Evolutionary conservation across 2,888 invertebrate genomes (phyloP), one percentile per base, ranked within the genome.

Genomic region (Andrena minutula): DNA sequence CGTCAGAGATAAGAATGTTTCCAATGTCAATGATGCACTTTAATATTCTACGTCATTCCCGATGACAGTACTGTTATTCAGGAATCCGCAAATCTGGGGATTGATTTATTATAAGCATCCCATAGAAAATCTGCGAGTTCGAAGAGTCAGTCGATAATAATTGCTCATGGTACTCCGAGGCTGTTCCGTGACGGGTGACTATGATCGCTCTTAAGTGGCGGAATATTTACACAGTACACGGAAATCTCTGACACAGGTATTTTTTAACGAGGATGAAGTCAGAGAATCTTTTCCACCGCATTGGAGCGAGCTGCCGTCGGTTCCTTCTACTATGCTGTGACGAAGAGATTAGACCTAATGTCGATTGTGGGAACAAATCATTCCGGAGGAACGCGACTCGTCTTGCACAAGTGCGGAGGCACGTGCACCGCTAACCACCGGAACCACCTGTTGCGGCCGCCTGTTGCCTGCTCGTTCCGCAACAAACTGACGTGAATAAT

Each of bases 361-460:
- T 8, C 71, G 71, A 69, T 74, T 73, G 75, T 60, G 73, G 75
- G 78, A 78, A 74, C 60, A 79, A 78, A 64, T 77, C 72, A 75
- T 76, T 69, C 70, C 63, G 41, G 66, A 74, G 74, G 79, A 79
- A 75, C 58, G 80, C 83, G 75, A 85, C 85, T 83, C 79, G 79
- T 83, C 75, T 85, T 85, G 86, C 81, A 83, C 79, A 79, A 85
- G 74, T 72, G 85, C 75, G 51, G 32, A 61, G 56, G 81, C 73
- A 81, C 75, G 56, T 56, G 77, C 84, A 69, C 61, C 64, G 63
- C 69, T 77, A 79, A 74, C 75, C 23, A 56, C 64, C 35, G 23
- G 51, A 80, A 84, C 87, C 87, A 87, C 86, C 87, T 87, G 87
- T 87, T 87, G 86, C 86, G 63, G 66, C 58, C 56, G 86, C 79